Percentiles rank a stretch among this genome's conserved stretches.
These are phyloP conservation scores for Ictalurus furcatus DNA, from an alignment of 2,113 vertebrate species.

Conservation along the genomic window DNA sequence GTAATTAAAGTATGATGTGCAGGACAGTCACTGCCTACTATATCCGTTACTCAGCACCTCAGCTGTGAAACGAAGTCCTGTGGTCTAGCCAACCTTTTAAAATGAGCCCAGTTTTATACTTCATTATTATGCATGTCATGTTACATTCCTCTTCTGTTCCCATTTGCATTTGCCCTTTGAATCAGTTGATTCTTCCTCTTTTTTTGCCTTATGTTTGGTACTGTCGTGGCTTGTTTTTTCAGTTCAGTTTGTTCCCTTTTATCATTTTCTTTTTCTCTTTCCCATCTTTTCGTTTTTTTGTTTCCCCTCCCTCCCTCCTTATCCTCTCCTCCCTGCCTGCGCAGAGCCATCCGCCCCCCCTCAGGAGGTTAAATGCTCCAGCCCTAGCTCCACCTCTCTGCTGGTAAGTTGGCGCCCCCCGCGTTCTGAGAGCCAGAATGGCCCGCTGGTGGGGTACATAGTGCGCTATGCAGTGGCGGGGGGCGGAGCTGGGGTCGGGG, in stretches of 20 bases:
- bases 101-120: constrained; percentile 48
- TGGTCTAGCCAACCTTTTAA: not conserved
- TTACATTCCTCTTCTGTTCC: constrained; percentile 60
- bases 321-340: constrained; percentile 71
- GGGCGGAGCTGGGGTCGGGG: constrained; percentile 81
- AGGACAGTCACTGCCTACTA: not conserved
- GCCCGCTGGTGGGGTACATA: constrained; percentile 89
- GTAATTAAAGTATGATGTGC: not conserved
- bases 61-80: not conserved
- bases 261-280: constrained; percentile 92
- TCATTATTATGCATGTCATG: constrained; percentile 68
- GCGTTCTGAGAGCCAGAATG: constrained; percentile 89
- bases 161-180: constrained; percentile 62
- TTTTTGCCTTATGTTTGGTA: constrained; percentile 39
- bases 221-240: constrained; percentile 58
- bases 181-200: constrained; percentile 43
- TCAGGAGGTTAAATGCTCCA: constrained; percentile 96
- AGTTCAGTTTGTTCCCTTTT: constrained; percentile 66
- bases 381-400: constrained; percentile 93
- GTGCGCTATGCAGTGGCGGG: constrained; percentile 89
- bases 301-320: constrained; percentile 51
- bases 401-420: constrained; percentile 99
- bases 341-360: constrained; percentile 98
- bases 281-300: constrained; percentile 87
- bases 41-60: not conserved